Base-by-base conservation (phyloP, 2,113 vertebrate genomes). In the Sinocyclocheilus maitianheensis region DNA sequence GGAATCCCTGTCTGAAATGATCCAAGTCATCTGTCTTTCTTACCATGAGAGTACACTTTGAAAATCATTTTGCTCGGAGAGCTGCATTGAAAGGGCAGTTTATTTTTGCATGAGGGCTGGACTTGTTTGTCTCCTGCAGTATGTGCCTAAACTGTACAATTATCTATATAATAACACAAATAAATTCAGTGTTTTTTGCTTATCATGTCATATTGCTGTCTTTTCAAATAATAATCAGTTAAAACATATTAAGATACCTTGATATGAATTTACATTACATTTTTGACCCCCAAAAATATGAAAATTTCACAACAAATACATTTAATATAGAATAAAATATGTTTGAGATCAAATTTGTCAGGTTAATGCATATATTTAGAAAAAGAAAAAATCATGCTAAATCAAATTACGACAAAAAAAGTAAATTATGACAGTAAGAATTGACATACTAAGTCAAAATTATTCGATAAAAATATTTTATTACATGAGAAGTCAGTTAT, bases 1-100 rank as follows among this genome's bases (percentile, higher is more conserved):
- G 92, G 92, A 91, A 92, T 92, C 71, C 90, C 91, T 84, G 80
- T 90, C 84, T 83, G 24, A 83, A 85, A 84, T 26, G 79, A 89
- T 80, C 85, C 86, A 85, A 84, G 81, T 91, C 89, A 89, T 26
- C n/a, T 34, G 77, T 85, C 37, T 48, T 0, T 12, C 84, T 76
- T 55, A 79, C 53, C 71, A 55, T 40, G 26, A 62, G 40, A 16
- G 51, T 14, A 67, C 63, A 14, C 51, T 67, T 51, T 53, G 26
- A 82, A 63, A 24, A 12, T 48, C 46, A 48, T 48, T 48, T 48
- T 48, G 10, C 46, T 48, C 11, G 0, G 46, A 46, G 9, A 46
- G 46, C 0, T 1, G 10, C 40, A 74, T 43, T 46, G 30, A 71
- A 37, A 71, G 67, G 18, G 14, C 1, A 71, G 4, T 20, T 20